phyloP scores from a whole-genome alignment of 53 echinoderm and acorn worm genomes.

The Paracentrotus lividus region DNA sequence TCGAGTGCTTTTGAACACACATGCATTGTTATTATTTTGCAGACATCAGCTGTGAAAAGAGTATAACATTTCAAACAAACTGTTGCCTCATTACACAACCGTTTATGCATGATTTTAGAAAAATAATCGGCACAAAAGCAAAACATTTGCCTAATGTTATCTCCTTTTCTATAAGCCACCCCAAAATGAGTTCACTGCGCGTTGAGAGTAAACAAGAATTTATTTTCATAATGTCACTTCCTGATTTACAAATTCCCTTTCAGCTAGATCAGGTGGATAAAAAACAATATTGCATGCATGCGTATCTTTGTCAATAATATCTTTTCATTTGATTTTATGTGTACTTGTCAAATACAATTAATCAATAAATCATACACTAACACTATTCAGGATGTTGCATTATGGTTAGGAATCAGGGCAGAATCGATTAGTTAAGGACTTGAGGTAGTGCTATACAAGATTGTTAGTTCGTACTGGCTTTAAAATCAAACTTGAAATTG shows the following conservation, averaged over 20 bases:
- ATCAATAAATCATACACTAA: too few species aligned
- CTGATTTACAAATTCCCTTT: constrained; percentile 26
- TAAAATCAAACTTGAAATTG: neutral
- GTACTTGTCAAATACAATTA: too few species aligned
- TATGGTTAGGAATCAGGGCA: too few species aligned
- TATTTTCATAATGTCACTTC: constrained; percentile 45
- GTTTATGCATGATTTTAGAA: neutral
- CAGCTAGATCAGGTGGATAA: neutral
- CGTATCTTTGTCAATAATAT: too few species aligned
- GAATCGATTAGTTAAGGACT: too few species aligned
- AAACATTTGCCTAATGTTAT: too few species aligned
- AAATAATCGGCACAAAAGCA: neutral
- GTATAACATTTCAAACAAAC: neutral
- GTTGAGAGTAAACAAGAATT: neutral
- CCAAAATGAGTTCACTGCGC: neutral
- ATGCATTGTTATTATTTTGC: neutral
- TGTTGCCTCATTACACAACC: neutral
- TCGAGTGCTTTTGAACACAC: neutral
- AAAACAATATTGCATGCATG: too few species aligned
- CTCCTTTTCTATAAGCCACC: too few species aligned
- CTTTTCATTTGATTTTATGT: too few species aligned
- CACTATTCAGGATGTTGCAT: too few species aligned
- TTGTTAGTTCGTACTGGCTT: too few species aligned
- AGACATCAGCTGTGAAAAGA: neutral
- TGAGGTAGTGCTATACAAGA: too few species aligned